Conservation (phyloP, 1,140 invertebrate species). For the Venturia canescens region DNA sequence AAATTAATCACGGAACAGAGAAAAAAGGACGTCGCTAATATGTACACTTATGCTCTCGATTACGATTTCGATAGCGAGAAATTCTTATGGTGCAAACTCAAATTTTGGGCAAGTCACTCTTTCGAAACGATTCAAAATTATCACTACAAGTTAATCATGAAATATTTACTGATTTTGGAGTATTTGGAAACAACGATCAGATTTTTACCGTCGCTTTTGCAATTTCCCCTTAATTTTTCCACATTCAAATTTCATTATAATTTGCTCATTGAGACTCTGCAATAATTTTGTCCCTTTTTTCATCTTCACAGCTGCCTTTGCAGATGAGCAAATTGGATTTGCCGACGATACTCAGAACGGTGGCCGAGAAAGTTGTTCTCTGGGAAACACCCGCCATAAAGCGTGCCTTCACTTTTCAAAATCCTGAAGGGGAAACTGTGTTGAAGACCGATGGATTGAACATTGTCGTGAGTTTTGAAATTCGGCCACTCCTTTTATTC, state of each 20-base stretch:
- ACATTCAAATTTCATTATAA: too few relatives aligned
- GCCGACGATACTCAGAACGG: constrained; percentile 85
- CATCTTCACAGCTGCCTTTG: constrained; percentile 80
- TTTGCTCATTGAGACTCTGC: too few relatives aligned
- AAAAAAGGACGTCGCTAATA: constrained; percentile 68
- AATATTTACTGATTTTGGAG: too few relatives aligned
- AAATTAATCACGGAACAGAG: constrained; percentile 70
- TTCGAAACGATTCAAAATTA: constrained; percentile 19
- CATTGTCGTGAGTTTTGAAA: constrained; percentile 81
- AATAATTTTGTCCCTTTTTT: background rate
- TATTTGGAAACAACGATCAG: too few relatives aligned
- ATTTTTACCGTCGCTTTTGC: too few relatives aligned
- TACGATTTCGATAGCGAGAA: constrained; percentile 87
- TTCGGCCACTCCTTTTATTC: background rate
- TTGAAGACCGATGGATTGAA: constrained; percentile 98
- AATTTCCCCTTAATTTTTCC: too few relatives aligned
- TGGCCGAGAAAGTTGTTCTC: constrained; percentile 86
- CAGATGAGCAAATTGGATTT: constrained; percentile 85
- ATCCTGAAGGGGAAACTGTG: constrained; percentile 78
- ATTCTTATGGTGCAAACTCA: constrained; percentile 86
- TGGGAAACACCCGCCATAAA: constrained; percentile 90
- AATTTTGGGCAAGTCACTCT: constrained; percentile 78
- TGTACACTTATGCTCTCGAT: constrained; percentile 76
- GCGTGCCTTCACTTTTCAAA: constrained; percentile 87
- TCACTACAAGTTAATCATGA: too few relatives aligned